Evolutionary conservation across 2,113 vertebrate species (phyloP), one percentile per base, ranked within the genome.

Genomic region (Triplophysa rosa): DNA sequence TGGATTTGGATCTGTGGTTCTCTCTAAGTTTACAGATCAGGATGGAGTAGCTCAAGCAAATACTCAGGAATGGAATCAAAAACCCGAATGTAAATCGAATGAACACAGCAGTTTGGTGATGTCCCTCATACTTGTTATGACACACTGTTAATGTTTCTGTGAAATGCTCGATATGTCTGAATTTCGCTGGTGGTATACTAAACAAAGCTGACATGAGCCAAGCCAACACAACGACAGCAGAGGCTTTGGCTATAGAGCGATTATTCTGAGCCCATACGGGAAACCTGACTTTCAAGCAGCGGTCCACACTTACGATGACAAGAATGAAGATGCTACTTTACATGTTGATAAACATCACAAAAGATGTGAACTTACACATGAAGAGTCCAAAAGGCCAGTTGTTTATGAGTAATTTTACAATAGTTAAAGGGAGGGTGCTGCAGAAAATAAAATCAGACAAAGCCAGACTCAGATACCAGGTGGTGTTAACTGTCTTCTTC

Each of bases 201-300:
- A 98, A 56, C 2, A 87, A 0, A 23, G 92, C 84, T 29, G 95
- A 92, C 0, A 93, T 0, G 0, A 88, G 24, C 97, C 97, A 99
- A 85, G 93, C 90, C 0, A 91, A 0, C 3, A 80, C 0, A 0
- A 95, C 95, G 0, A 92, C 78, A 0, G 78, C 1, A 2, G 86
- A 93, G 0, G 96, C 95, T 17, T 92, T 90, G n/a, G 81, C 89
- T 24, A 91, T 17, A 0, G 90, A 93, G 12, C 96, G 95, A 54
- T 95, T 93, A 89, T 98, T 99, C 88, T 98, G 96, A 0, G 95
- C 92, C 95, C 96, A 98, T 56, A 98, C 95, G 0, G 97, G 96
- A 67, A 94, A 93, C 13, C 95, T 79, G 42, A 98, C 97, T 0
- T 94, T 94, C 66, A 98, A 11, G 1, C 95, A 98, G 74, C 96